Evolutionary conservation across 2,888 invertebrate genomes (phyloP), one percentile per base, ranked within the genome.

Genomic region (Aphodius sticticus): DNA sequence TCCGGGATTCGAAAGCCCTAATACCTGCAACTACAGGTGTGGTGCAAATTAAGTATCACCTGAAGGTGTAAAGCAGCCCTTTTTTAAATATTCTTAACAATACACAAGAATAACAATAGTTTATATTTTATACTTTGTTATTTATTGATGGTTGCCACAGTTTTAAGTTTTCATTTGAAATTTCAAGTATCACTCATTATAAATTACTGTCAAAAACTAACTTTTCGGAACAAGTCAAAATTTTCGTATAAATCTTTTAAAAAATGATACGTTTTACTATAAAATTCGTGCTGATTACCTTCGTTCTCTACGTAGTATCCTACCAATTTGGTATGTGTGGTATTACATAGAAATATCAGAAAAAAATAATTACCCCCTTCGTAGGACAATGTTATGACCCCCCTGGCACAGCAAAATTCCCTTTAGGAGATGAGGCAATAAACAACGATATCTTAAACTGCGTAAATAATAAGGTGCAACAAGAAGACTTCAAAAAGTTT

Each of bases 401-500:
- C 69, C 84, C 84, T n/a, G 80, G 82, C 35, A 84, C 80, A 16
- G 81, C 78, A 14, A 78, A 75, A 53, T 83, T 72, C 77, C 84
- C 84, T 16, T 77, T 84, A 76, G 83, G 83, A 36, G 84, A 84
- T 75, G 84, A 84, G 82, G 80, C 79, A 69, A 70, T 84, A 26
- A 83, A 84, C 15, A 80, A 71, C 53, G 79, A 84, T 70, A 80
- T 82, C 26, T 78, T 83, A 76, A 69, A 70, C 7, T 74, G 53
- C 7, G 77, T 78, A 12, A 79, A 77, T 69, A 81, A 82, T 79
- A 16, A 38, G 35, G 75, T 69, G 6, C 38, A 69, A 16, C 72
- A 81, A 69, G 26, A 70, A 16, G 79, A 79, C 12, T 80, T 78
- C 37, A 69, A 78, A 76, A 7, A 70, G 15, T 78, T 69, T 35